A percentile compares a stretch with the other conserved stretches of the same genome.
phyloP scores from a whole-genome alignment of 2,113 vertebrate genomes.

The Chloroceryle aenea region DNA sequence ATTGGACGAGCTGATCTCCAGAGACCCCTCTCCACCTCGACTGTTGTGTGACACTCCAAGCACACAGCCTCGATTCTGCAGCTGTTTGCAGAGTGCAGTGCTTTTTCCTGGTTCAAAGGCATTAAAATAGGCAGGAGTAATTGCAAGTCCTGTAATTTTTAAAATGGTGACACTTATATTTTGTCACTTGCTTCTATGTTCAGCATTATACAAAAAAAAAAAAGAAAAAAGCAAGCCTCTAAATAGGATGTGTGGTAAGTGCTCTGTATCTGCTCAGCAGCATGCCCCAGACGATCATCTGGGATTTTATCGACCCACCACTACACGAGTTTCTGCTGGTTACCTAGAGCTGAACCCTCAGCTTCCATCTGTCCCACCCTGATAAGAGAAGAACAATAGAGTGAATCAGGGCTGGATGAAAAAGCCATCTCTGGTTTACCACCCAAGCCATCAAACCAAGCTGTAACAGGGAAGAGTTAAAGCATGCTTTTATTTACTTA shows the following conservation, averaged over 20 bases:
- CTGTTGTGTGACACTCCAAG: neutral
- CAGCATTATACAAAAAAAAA: neutral
- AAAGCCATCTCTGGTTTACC: neutral
- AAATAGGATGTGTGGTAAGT: neutral
- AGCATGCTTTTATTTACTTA: neutral
- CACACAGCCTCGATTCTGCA: neutral
- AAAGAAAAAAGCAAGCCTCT: neutral
- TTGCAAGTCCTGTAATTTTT: neutral
- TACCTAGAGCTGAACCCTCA: constrained; percentile 56
- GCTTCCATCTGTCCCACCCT: constrained; percentile 62
- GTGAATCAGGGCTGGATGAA: neutral
- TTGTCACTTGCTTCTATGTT: neutral
- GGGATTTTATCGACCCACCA: constrained; percentile 45
- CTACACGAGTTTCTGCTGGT: constrained; percentile 40
- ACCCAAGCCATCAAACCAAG: neutral
- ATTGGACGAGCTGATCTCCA: neutral
- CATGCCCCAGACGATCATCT: neutral
- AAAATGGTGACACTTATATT: neutral
- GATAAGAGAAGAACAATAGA: constrained; percentile 64
- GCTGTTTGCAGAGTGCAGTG: neutral
- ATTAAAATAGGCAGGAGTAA: neutral
- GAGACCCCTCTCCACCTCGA: neutral
- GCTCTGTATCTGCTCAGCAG: neutral
- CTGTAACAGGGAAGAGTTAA: neutral
- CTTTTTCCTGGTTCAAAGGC: neutral